Percentiles rank a stretch among this genome's conserved stretches.
phyloP scores from a whole-genome alignment of 1,140 invertebrate species.

The Pectinophora gossypiella region DNA sequence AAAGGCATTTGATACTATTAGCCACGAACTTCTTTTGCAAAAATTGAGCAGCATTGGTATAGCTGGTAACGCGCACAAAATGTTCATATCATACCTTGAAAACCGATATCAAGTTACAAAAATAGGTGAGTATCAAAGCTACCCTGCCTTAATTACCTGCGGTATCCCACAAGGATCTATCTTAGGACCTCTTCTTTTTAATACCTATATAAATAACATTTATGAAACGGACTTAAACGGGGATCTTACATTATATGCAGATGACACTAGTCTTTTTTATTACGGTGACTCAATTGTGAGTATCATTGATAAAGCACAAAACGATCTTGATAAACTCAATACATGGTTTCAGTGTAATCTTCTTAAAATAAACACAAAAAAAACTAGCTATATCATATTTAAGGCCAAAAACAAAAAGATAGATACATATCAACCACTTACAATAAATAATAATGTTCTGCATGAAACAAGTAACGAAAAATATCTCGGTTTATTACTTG shows the following conservation, averaged over 20 bases:
- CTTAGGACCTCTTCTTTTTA: no score
- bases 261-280: not conserved
- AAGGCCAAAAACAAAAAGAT: not conserved
- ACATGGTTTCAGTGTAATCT: not conserved
- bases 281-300: no score
- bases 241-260: not conserved
- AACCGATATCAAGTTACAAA: constrained; percentile 10
- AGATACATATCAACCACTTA: not conserved
- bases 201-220: no score
- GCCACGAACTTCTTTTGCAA: constrained; percentile 6
- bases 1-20: constrained; percentile 15
- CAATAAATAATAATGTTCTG: not conserved
- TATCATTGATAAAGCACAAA: not conserved
- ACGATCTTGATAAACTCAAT: not conserved
- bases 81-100: constrained; percentile 6
- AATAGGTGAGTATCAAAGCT: constrained; percentile 1
- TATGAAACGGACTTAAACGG: not conserved
- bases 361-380: not conserved
- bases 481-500: not conserved
- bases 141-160: not conserved
- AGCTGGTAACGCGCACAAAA: constrained; percentile 1
- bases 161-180: not conserved
- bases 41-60: constrained; percentile 10
- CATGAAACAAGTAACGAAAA: not conserved
- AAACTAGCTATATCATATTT: not conserved